Conservation (phyloP, 2,113 vertebrate species). For the Oriolus oriolus region DNA sequence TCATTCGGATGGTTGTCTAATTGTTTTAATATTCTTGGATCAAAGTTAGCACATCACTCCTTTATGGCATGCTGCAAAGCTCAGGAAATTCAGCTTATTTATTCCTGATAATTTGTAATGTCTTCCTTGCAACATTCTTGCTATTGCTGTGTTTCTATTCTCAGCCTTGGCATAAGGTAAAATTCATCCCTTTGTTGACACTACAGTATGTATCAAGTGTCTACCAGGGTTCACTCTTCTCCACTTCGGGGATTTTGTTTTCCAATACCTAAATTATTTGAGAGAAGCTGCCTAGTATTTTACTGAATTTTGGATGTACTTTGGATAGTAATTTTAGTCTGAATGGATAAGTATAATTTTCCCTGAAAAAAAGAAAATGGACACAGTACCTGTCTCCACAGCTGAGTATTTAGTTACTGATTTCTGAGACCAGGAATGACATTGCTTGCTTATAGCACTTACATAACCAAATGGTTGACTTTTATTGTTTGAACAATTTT, state of each 20-base stretch:
- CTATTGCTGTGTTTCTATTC: not conserved
- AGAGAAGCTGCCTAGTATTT: not conserved
- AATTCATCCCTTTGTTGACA: not conserved
- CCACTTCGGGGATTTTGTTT: not conserved
- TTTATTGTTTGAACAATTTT: not conserved
- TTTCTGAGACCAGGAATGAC: not conserved
- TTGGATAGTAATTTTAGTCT: not conserved
- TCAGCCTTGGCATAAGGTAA: not conserved
- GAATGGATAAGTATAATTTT: not conserved
- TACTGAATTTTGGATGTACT: conserved; percentile 2
- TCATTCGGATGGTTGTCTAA: not conserved
- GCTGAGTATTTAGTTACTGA: not conserved
- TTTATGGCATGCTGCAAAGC: not conserved
- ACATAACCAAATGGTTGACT: not conserved
- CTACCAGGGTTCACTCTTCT: not conserved
- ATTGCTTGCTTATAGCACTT: not conserved
- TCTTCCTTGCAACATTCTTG: not conserved
- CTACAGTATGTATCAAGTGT: not conserved
- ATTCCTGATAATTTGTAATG: not conserved
- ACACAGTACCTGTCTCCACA: not conserved
- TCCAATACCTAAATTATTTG: not conserved
- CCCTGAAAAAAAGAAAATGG: not conserved
- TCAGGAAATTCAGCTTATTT: not conserved
- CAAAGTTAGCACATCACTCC: not conserved
- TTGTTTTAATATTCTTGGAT: not conserved